Evolutionary conservation across 2,797 vertebrate genomes (phyloP), one percentile per base, ranked within the genome.

Genomic region (Neosilurus hyrtlii): DNA sequence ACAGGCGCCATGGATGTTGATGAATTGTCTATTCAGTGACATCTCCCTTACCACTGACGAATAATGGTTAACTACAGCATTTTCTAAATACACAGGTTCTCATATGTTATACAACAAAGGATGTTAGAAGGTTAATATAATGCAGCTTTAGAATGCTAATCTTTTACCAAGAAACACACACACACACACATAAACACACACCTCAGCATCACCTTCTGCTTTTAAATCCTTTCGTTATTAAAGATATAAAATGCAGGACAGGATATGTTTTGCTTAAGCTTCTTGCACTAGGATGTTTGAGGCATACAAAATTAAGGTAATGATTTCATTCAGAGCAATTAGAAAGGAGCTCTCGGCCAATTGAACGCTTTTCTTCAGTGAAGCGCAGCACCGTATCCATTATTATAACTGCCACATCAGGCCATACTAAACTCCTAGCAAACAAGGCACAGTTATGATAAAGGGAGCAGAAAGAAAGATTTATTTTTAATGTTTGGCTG

Each of bases 171-270:
- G 6, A 54, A 54, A 73, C 9, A 22, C 54, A 59, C 54, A 35
- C 71, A 54, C 70, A 11, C 52, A 72, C 12, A 4, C 67, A n/a
- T 6, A 12, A 37, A 70, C 67, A 62, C n/a, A 30, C 30, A 61
- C 57, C 68, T 22, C 18, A n/a, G 51, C 61, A 66, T 74, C 37
- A 66, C 77, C 57, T 66, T 59, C 52, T 70, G 12, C 68, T 65
- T 63, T 30, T 74, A 43, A 70, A 74, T 74, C 51, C 62, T 57
- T 71, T n/a, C 61, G n/a, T 80, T 73, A 80, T 80, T 84, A 80
- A 73, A 67, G 78, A 12, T 67, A 56, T 74, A 51, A 78, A 78
- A 65, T 30, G 76, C 14, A 52, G 49, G 76, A 78, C 61, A 78
- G 76, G 61, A 49, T 61, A 51, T 75, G 26, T 52, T 75, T 51